Base-by-base conservation (phyloP, 1,140 invertebrate species). In the Brachionus sp. region DNA sequence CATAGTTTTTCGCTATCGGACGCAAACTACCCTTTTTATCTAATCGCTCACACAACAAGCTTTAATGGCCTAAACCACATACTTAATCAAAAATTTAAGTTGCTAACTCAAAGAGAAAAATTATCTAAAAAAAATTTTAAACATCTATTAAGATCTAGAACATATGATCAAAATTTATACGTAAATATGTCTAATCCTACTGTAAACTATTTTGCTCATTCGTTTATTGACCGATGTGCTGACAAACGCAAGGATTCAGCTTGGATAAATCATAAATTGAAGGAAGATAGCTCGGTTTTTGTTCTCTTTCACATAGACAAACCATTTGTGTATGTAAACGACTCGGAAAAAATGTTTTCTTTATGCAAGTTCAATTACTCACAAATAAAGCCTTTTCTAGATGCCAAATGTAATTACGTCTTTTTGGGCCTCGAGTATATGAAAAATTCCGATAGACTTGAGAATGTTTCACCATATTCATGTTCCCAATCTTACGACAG, bases 191-290 rank as follows among this genome's bases (percentile, higher is more conserved):
- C 50, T 10, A 80, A 42, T 62, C 77, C 77, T 19, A 80, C 50
- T 10, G 23, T 80, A 16, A 80, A 80, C 77, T 80, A 80, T 80
- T 80, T 80, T 57, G 77, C 50, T 19, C 77, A 80, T 42, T 57
- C 77, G 50, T 80, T 80, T 57, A 80, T 80, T 33, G 77, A 80
- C 53, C 77, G 77, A 10, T 62, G 50, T n/a, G 50, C 77, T 7
- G 77, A 80, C 12, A 80, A 25, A 19, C 77, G 77, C 33, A 57
- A 66, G 23, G 77, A 80, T 46, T 19, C 33, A 3, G 19, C 35
- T 37, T 80, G 77, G 77, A 80, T 80, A 13, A 23, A 37, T n/a
- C 16, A 80, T 25, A 35, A 80, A 0, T 7, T 80, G 2, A 80
- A 39, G 16, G 13, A 57, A 1, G 77, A 80, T 12, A 57, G 50